These are phyloP conservation scores for Lepidurus arcticus DNA, from an alignment of 1,140 invertebrate species.

Conservation along the genomic window DNA sequence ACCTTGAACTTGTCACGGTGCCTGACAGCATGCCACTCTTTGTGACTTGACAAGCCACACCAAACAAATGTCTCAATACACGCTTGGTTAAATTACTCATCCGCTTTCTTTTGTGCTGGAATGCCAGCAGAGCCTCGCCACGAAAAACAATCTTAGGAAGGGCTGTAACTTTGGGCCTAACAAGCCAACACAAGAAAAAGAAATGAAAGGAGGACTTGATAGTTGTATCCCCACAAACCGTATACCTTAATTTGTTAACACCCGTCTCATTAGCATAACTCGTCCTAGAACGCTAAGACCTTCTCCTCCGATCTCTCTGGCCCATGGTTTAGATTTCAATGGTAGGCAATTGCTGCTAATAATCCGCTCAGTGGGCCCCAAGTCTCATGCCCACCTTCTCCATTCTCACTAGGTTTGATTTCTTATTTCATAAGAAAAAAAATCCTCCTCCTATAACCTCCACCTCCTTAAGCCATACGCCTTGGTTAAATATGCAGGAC, in stretches of 20 bases:
- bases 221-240: background rate
- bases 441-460: background rate
- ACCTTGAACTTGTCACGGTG: slow-evolving; percentile 1
- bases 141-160: too few species aligned
- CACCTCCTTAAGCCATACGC: background rate
- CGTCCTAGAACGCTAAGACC: background rate
- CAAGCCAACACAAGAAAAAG: background rate
- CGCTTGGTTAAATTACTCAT: slow-evolving; percentile 9
- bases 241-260: background rate
- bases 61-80: slow-evolving; percentile 2
- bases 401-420: background rate
- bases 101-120: background rate
- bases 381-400: background rate
- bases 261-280: background rate
- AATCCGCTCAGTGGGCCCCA: background rate
- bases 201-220: background rate
- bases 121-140: too few species aligned
- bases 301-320: background rate
- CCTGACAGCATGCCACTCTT: slow-evolving; percentile 4
- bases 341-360: background rate
- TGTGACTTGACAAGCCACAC: background rate
- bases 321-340: background rate
- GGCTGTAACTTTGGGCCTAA: background rate
- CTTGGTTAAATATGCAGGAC: background rate
- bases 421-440: background rate